Conservation (phyloP, 2,888 invertebrate genomes). For the Vandiemenella viatica region DNA sequence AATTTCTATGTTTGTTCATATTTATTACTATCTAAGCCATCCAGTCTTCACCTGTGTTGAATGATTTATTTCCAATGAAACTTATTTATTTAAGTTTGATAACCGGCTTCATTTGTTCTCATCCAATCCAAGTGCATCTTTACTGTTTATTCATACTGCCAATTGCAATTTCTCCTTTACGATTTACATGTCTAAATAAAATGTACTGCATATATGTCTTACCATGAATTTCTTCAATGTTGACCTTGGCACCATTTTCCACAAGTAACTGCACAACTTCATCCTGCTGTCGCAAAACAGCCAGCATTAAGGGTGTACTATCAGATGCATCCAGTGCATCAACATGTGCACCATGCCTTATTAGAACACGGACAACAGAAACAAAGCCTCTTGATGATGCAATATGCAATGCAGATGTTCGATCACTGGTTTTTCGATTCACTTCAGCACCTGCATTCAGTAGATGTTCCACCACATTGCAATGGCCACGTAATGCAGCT, state of each 20-base stretch:
- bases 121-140: too few relatives aligned
- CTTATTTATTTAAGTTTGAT: too few relatives aligned
- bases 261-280: constrained; percentile 28
- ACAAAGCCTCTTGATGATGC: constrained; percentile 41
- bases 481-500: constrained; percentile 42
- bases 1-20: too few relatives aligned
- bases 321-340: constrained; percentile 45
- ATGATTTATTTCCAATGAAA: too few relatives aligned
- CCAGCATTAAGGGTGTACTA: constrained; percentile 32
- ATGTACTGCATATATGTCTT: too few relatives aligned
- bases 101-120: too few relatives aligned
- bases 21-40: too few relatives aligned
- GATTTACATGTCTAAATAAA: too few relatives aligned
- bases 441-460: constrained; percentile 35
- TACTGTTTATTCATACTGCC: too few relatives aligned
- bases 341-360: constrained; percentile 39
- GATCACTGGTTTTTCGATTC: constrained; percentile 42
- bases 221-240: constrained; percentile 48
- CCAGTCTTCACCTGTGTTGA: too few relatives aligned
- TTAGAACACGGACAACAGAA: constrained; percentile 37
- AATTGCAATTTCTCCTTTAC: too few relatives aligned
- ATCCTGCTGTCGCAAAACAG: constrained; percentile 28
- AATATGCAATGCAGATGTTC: constrained; percentile 44
- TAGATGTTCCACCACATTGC: constrained; percentile 32
- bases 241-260: constrained; percentile 25